Base-by-base conservation (phyloP, 1,140 invertebrate genomes). In the Brachionus plicatilis region DNA sequence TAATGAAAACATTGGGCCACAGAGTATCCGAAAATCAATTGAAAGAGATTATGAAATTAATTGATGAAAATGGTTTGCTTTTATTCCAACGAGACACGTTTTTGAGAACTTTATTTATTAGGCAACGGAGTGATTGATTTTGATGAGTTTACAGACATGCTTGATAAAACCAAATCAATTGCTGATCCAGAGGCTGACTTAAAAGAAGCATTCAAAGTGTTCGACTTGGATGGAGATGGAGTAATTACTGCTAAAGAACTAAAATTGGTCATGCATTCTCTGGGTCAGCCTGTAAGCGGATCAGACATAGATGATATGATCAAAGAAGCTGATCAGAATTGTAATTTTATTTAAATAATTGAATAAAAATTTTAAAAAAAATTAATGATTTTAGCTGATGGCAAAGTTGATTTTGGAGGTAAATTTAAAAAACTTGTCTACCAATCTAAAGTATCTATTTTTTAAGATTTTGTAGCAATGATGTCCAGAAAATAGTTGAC, bases 151-250 rank as follows among this genome's bases (percentile, higher is more conserved):
- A 84, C 53, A 37, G 68, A 84, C n/a, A 79, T 84, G 83, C 27
- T 84, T 2, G 75, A 84, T 60, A 72, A 84, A 14, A 72, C 68
- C 4, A 79, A 76, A 60, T 65, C 65, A 79, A 65, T 65, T 9
- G 47, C 83, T 29, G 83, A 76, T 65, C 83, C 83, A 45, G 83
- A 84, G 37, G 83, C 83, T 24, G 83, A 84, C n/a, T 11, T 84
- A 29, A 72, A 65, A 60, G 83, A 84, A 84, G 83, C 83, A 8
- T 84, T 84, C 27, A 84, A 43, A 84, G 68, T 76, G 2, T 84
- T 84, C 12, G 83, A 84, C 78, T 76, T 84, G 33, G 83, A 84
- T 53, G 83, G 83, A 9, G 83, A 84, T n/a, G 75, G 83, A 76
- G 11, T 82, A 12, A 82, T 82, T n/a, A 82, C 79, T 12, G 79